phyloP scores from a whole-genome alignment of 2,113 vertebrate genomes.

The Eolophus roseicapilla region DNA sequence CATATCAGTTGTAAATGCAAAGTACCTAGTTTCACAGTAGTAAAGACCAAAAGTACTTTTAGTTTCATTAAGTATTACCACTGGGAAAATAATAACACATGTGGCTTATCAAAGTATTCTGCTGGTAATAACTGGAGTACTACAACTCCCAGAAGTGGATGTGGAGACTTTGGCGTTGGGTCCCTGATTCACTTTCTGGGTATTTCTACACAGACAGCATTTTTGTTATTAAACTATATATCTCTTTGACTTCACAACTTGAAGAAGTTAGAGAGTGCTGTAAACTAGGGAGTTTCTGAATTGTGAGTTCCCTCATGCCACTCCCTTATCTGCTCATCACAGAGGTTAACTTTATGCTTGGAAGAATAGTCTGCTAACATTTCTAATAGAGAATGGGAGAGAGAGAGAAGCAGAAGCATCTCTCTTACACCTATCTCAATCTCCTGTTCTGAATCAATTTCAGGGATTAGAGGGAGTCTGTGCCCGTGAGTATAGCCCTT shows the following conservation, averaged over 20 bases:
- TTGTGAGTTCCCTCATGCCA: background rate
- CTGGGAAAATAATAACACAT: background rate
- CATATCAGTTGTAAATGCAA: background rate
- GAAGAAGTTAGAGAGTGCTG: background rate
- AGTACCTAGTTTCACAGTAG: background rate
- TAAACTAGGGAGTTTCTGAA: background rate
- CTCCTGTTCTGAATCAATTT: background rate
- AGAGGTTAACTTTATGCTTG: background rate
- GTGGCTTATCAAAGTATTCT: background rate
- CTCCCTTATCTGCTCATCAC: background rate
- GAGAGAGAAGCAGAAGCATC: background rate
- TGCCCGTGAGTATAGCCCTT: fast-evolving
- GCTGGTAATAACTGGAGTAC: background rate
- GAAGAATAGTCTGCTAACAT: background rate
- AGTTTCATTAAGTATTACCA: background rate
- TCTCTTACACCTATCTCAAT: background rate
- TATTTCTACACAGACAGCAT: background rate
- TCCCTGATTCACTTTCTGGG: background rate
- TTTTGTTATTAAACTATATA: background rate
- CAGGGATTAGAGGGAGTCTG: background rate
- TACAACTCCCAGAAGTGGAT: background rate
- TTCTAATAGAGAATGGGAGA: background rate
- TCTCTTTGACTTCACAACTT: background rate
- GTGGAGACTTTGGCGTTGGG: background rate
- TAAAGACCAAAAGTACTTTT: background rate